phyloP scores from a whole-genome alignment of 2,113 vertebrate genomes.

The Stegostoma tigrinum region DNA sequence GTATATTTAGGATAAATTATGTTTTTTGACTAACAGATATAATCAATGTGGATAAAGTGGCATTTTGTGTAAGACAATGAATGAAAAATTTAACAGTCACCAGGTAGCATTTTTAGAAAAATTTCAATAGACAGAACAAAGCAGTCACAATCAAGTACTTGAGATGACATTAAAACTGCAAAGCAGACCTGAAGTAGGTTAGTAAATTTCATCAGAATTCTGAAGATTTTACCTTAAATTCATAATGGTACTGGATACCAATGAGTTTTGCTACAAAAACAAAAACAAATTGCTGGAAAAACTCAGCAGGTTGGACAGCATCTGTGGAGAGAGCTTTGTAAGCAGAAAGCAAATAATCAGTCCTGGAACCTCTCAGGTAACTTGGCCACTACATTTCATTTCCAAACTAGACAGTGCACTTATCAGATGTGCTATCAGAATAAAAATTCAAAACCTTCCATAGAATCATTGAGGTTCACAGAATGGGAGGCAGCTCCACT shows the following conservation, averaged over 20 bases:
- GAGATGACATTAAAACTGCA: not conserved
- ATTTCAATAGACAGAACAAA: not conserved
- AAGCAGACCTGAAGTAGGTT: not conserved
- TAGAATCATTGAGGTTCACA: too few relatives aligned
- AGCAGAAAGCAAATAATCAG: not conserved
- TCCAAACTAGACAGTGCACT: not conserved
- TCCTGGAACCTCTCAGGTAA: not conserved
- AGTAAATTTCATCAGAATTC: not conserved
- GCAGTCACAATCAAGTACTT: not conserved
- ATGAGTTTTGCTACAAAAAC: not conserved
- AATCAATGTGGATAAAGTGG: not conserved
- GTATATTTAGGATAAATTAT: not conserved
- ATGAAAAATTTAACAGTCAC: not conserved
- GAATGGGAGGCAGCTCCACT: not conserved
- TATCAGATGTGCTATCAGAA: too few relatives aligned
- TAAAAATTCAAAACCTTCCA: too few relatives aligned
- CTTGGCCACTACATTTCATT: not conserved
- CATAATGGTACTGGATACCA: not conserved
- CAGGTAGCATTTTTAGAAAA: not conserved
- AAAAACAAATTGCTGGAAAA: too few relatives aligned
- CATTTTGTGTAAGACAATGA: not conserved
- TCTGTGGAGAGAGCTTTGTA: too few relatives aligned
- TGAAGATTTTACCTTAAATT: not conserved
- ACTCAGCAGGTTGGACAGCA: too few relatives aligned
- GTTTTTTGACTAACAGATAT: not conserved